phyloP scores from a whole-genome alignment of 2,797 vertebrate genomes.

The Gymnopithys bicolor region DNA sequence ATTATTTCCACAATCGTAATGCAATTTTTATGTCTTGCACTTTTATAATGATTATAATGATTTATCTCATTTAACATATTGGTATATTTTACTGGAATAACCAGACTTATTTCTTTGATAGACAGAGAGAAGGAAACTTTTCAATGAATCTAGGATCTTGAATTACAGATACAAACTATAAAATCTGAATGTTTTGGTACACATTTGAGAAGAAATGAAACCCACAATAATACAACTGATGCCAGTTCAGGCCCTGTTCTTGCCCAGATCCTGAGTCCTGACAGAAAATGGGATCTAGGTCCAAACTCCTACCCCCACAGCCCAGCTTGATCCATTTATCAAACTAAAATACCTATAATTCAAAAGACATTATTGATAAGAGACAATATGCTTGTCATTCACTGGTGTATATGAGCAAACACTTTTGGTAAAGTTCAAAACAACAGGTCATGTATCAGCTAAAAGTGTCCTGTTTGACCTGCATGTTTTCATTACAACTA shows the following conservation, averaged over 20 bases:
- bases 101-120: neutral
- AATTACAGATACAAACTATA: neutral
- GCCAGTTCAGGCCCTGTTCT: neutral
- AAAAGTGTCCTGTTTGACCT: neutral
- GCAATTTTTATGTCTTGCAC: neutral
- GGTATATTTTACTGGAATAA: neutral
- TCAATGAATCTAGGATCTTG: neutral
- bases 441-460: neutral
- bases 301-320: neutral
- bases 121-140: neutral
- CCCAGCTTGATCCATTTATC: neutral
- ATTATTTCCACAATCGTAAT: neutral
- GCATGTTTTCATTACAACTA: neutral
- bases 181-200: neutral
- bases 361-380: neutral
- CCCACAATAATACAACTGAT: accelerated
- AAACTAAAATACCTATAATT: neutral
- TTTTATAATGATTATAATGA: neutral
- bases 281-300: neutral
- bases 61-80: neutral
- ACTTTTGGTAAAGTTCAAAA: neutral
- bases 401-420: neutral
- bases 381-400: neutral
- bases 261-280: neutral
- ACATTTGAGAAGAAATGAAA: neutral